Percentiles rank a stretch among this genome's conserved stretches.
phyloP scores from a whole-genome alignment of 2,797 vertebrate genomes.

The Peromyscus nudipes region DNA sequence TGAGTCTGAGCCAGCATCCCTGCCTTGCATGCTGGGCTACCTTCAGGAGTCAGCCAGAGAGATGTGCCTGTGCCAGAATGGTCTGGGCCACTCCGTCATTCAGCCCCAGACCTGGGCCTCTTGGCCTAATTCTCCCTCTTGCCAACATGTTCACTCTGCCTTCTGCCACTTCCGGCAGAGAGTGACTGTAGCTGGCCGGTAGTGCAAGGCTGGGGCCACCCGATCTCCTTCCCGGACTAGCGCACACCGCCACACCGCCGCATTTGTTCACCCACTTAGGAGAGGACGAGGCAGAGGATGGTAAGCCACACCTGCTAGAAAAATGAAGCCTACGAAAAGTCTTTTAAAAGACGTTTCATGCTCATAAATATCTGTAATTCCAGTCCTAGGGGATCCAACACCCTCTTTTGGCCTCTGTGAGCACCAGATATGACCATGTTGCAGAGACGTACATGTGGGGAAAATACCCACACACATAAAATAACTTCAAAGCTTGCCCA shows the following conservation, averaged over 20 bases:
- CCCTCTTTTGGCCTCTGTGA: background rate
- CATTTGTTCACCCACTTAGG: slow-evolving; percentile 24
- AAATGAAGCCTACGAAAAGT: slow-evolving; percentile 36
- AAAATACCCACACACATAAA: no score
- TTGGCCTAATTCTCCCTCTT: slow-evolving; percentile 47
- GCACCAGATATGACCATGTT: background rate
- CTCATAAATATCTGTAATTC: background rate
- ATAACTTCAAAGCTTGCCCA: background rate
- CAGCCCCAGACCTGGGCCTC: background rate
- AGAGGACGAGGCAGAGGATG: background rate
- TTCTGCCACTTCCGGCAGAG: background rate
- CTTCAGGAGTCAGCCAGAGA: background rate
- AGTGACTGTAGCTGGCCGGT: background rate
- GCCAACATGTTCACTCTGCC: background rate
- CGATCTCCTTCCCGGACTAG: background rate
- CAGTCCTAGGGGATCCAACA: background rate
- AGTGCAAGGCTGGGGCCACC: background rate
- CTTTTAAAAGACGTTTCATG: background rate
- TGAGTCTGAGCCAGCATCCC: background rate
- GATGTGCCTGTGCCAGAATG: background rate
- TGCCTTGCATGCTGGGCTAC: background rate
- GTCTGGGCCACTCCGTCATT: background rate
- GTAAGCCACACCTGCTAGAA: background rate
- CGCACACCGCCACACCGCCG: background rate
- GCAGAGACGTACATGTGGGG: background rate